These are phyloP conservation scores for Hesperia comma DNA, from an alignment of 2,888 invertebrate genomes.

Conservation along the genomic window DNA sequence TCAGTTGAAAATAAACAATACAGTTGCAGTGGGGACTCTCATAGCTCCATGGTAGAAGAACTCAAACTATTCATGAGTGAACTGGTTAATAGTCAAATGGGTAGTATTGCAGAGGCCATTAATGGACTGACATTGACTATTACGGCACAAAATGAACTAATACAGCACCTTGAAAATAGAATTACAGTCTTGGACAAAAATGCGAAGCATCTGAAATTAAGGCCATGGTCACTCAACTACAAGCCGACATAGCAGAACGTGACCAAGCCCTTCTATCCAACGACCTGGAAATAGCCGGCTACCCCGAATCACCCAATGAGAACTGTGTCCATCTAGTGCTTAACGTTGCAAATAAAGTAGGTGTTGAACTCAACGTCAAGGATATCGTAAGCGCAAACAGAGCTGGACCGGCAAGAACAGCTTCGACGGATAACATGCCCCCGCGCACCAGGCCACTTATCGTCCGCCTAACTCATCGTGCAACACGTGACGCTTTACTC, in stretches of 20 bases:
- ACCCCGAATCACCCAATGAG: background rate
- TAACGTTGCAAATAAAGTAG: background rate
- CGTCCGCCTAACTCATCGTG: constrained; percentile 12
- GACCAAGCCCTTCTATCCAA: background rate
- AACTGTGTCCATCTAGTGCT: constrained; percentile 1
- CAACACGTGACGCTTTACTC: constrained; percentile 9
- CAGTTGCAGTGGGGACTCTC: constrained; percentile 7
- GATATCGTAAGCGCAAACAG: constrained; percentile 9
- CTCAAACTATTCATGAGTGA: constrained; percentile 7
- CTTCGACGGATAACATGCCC: constrained; percentile 20
- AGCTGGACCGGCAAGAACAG: constrained; percentile 13
- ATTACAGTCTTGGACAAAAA: background rate
- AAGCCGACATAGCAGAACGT: too few species aligned
- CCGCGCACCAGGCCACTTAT: constrained; percentile 6
- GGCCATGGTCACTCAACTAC: constrained; percentile 3
- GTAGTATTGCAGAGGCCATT: background rate
- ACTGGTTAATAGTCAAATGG: background rate
- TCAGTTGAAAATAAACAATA: background rate
- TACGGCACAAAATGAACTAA: constrained; percentile 4
- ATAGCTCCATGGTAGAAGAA: constrained; percentile 11
- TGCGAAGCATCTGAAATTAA: constrained; percentile 8
- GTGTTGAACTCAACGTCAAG: constrained; percentile 1
- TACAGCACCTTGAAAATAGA: constrained; percentile 8
- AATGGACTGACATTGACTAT: background rate
- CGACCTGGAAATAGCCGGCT: background rate